Base-by-base conservation (phyloP, 2,113 vertebrate genomes). In the Orthochromis indermauri region DNA sequence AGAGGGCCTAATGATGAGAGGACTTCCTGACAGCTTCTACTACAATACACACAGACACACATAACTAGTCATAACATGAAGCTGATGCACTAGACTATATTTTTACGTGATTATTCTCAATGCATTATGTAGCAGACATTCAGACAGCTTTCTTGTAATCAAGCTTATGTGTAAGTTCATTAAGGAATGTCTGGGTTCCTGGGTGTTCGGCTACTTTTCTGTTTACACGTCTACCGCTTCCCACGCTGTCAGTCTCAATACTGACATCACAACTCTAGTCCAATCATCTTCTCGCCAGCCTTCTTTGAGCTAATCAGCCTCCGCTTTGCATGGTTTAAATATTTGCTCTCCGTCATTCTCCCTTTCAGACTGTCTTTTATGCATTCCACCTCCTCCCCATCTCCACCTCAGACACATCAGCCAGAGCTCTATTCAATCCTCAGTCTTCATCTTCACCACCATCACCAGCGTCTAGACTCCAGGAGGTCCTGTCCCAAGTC, bases 1-100 rank as follows among this genome's bases (percentile, higher is more conserved):
- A 85, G 80, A 45, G 80, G n/a, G 84, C 47, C 87, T 94, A 91
- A 94, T 96, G 94, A 96, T 96, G 95, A 95, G 88, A 94, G 91
- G 95, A 96, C 94, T 94, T 95, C 92, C 95, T 95, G 93, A 92
- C 90, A 0, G 68, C 79, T 37, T 37, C 33, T 37, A 68, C 89
- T 88, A 71, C 81, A 28, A 85, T 40, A 51, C 49, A 91, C 24
- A 51, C 42, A 86, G 49, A 35, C 71, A 54, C 59, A 61, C 47
- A 59, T 26, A 59, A 8, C 40, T 63, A 61, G 53, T 81, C 47
- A 57, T 33, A 85, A 33, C 28, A 37, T 35, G n/a, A 42, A 26
- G 8, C 33, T 17, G 61, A 68, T 53, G 47, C 37, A 68, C 53
- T 33, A 78, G 10, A 49, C 16, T 31, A 31, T 78, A 26, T 73